phyloP scores from a whole-genome alignment of 2,113 vertebrate species.

The Pelusios castaneus region DNA sequence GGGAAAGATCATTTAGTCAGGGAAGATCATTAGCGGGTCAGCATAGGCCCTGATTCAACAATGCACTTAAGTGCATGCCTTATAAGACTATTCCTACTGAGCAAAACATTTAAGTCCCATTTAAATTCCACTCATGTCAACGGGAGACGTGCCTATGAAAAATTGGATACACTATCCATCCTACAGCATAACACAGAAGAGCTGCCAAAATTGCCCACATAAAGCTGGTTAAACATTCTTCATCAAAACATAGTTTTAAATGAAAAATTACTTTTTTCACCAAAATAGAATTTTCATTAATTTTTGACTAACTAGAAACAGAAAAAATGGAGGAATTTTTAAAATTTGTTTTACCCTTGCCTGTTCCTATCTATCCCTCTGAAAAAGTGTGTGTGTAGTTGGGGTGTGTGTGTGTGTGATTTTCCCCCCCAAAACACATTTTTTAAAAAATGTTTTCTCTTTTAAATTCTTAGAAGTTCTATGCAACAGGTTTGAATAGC shows the following conservation, averaged over 20 bases:
- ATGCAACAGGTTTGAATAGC: slow-evolving; percentile 14
- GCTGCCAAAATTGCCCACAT: neutral
- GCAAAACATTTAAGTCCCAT: neutral
- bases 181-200: neutral
- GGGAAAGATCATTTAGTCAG: neutral
- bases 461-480: neutral
- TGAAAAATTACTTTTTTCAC: neutral
- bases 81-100: neutral
- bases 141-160: neutral
- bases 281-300: neutral
- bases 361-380: neutral
- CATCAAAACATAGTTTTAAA: neutral
- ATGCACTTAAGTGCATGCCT: neutral
- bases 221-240: neutral
- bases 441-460: neutral
- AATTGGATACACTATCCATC: neutral
- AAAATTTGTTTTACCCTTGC: neutral
- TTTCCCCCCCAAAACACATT: too few species aligned
- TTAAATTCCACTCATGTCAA: neutral
- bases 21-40: neutral
- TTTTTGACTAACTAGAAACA: neutral
- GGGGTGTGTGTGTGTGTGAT: too few species aligned
- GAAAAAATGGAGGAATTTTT: neutral
- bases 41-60: neutral
- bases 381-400: neutral